Percentiles rank a stretch among this genome's conserved stretches.
Conservation (phyloP, 2,113 vertebrate genomes). For the Caranx melampygus region DNA sequence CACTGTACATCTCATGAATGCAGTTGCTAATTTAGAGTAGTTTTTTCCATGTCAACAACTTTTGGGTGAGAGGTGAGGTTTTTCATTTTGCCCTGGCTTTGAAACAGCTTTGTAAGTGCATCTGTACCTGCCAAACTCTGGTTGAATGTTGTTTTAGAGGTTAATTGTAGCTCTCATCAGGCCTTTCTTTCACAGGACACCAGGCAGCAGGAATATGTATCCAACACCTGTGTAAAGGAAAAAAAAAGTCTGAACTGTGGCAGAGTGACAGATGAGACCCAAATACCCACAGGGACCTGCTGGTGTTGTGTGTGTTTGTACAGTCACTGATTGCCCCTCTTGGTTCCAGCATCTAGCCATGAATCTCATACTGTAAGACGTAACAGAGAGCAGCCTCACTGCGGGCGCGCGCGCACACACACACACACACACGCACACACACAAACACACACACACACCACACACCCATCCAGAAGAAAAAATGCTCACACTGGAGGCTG, state of each 20-base stretch:
- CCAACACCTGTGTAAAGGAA: conserved; percentile 16
- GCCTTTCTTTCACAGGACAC: conserved; percentile 5
- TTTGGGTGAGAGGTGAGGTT: not conserved
- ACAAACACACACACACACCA: conserved; percentile 22
- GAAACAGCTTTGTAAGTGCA: not conserved
- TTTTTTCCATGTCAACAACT: not conserved
- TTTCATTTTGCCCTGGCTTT: not conserved
- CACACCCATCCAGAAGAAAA: conserved; percentile 13
- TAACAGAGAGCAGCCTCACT: conserved; percentile 11
- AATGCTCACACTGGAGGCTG: conserved; percentile 39
- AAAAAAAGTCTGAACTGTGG: conserved; percentile 21
- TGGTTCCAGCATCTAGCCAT: conserved; percentile 1
- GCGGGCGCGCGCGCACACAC: conserved; percentile 14
- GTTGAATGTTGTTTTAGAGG: not conserved
- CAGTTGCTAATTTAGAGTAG: no score
- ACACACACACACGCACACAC: conserved; percentile 8
- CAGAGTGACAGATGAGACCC: conserved; percentile 14
- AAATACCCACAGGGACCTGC: conserved; percentile 26
- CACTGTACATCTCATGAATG: no score
- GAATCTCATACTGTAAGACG: not conserved
- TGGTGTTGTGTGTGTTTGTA: conserved; percentile 31
- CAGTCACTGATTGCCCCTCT: conserved; percentile 23
- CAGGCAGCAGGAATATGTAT: conserved; percentile 10
- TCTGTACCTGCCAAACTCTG: not conserved
- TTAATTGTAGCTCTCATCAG: conserved; percentile 12